Conservation (phyloP, 2,113 vertebrate species). For the Astatoreochromis straeleni region DNA sequence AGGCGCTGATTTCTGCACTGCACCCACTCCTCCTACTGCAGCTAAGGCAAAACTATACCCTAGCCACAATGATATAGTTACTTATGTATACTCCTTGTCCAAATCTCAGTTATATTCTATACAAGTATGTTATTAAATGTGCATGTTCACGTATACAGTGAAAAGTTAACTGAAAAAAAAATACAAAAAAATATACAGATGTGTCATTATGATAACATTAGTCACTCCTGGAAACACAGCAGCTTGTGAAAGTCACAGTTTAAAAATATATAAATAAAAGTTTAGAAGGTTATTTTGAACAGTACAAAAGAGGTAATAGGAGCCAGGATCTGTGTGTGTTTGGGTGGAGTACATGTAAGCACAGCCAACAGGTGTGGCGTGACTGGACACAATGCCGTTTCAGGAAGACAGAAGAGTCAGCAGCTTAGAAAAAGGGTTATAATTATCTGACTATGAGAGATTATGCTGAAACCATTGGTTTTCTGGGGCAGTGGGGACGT, state of each 20-base stretch:
- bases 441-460: conserved; percentile 26
- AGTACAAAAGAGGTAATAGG: neutral
- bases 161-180: neutral
- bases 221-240: neutral
- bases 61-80: neutral
- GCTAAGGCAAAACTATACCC: neutral
- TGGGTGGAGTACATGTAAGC: neutral
- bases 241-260: neutral
- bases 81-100: neutral
- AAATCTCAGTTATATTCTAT: neutral
- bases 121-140: neutral
- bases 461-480: conserved; percentile 66
- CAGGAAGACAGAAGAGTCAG: neutral
- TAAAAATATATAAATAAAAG: neutral
- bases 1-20: neutral
- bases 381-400: neutral
- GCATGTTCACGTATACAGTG: neutral
- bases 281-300: neutral
- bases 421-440: neutral
- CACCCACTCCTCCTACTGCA: neutral
- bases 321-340: neutral
- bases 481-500: conserved; percentile 66
- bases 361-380: neutral
- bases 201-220: neutral
- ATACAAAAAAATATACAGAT: neutral